Evolutionary conservation across 2,113 vertebrate genomes (phyloP).

Genomic region (Nansenia antarctica): DNA sequence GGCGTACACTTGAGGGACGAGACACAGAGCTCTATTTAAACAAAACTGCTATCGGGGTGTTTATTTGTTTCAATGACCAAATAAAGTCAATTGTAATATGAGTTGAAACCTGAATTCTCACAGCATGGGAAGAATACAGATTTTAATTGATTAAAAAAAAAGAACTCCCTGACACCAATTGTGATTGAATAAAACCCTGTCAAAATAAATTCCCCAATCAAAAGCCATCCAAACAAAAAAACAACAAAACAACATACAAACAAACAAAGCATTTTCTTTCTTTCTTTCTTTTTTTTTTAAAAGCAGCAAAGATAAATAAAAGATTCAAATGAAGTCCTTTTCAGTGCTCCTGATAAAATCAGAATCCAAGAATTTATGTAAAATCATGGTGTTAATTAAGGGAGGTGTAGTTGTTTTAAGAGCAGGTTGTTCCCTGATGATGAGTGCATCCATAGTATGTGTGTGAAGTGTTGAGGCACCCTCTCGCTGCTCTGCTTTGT

Average conservation of each 20-base stretch:
- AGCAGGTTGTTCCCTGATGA: slow-evolving; percentile 54
- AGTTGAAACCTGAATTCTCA: too few species aligned
- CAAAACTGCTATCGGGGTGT: not conserved
- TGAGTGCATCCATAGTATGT: slow-evolving; percentile 14
- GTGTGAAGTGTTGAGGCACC: slow-evolving; percentile 1
- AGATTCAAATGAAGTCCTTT: slow-evolving; percentile 2
- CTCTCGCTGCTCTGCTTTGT: not conserved
- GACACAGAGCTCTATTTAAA: not conserved
- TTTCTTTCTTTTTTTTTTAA: too few species aligned
- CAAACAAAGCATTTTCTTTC: too few species aligned
- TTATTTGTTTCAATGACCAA: not conserved
- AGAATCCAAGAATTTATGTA: slow-evolving; percentile 13
- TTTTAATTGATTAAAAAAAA: too few species aligned
- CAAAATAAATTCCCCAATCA: not conserved
- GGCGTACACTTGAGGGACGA: not conserved
- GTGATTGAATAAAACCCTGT: slow-evolving; percentile 13
- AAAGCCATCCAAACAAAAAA: slow-evolving; percentile 16
- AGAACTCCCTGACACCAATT: not conserved
- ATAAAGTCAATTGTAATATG: too few species aligned
- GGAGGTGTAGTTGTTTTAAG: not conserved
- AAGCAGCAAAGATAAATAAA: slow-evolving; percentile 45
- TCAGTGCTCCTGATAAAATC: slow-evolving; percentile 14
- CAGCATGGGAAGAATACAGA: too few species aligned
- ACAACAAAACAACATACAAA: slow-evolving; percentile 27
- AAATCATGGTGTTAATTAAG: slow-evolving; percentile 11